These are phyloP conservation scores for Sigmodon hispidus DNA, from an alignment of 2,113 vertebrate genomes.

Conservation along the genomic window DNA sequence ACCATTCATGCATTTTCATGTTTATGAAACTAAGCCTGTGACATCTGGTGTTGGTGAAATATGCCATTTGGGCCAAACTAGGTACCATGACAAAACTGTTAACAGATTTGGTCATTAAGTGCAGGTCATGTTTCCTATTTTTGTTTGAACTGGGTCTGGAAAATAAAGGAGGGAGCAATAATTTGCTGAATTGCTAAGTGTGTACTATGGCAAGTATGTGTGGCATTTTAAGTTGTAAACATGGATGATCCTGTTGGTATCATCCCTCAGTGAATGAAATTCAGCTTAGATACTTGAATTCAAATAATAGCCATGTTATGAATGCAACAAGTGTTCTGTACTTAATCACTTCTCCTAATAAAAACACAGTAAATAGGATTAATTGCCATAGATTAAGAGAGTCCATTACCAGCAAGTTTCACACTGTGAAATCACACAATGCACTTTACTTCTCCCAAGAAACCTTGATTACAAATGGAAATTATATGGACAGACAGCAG, in stretches of 20 bases:
- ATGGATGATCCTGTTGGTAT: background rate
- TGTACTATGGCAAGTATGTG: constrained; percentile 48
- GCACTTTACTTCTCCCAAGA: background rate
- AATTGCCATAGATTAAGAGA: constrained; percentile 43
- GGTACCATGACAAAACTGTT: constrained; percentile 60
- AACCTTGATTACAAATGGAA: constrained; percentile 12
- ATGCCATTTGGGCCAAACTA: constrained; percentile 46
- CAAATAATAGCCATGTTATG: constrained; percentile 53
- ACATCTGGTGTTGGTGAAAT: constrained; percentile 32
- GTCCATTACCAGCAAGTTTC: constrained; percentile 56
- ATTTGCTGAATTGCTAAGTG: constrained; percentile 68
- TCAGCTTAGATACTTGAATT: constrained; percentile 59
- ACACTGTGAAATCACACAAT: constrained; percentile 1
- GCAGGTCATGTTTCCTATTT: constrained; percentile 64
- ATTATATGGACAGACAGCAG: background rate
- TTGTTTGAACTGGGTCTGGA: constrained; percentile 49
- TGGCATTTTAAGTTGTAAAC: constrained; percentile 68
- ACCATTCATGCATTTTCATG: background rate
- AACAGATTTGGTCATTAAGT: constrained; percentile 58
- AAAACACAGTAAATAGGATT: constrained; percentile 66
- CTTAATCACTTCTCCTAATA: constrained; percentile 68
- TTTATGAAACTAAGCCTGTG: constrained; percentile 17
- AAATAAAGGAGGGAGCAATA: constrained; percentile 59
- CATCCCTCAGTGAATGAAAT: constrained; percentile 45
- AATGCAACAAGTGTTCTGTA: constrained; percentile 46